Evolutionary conservation across 2,888 invertebrate genomes (phyloP).

Genomic region (Leucozona laternaria): DNA sequence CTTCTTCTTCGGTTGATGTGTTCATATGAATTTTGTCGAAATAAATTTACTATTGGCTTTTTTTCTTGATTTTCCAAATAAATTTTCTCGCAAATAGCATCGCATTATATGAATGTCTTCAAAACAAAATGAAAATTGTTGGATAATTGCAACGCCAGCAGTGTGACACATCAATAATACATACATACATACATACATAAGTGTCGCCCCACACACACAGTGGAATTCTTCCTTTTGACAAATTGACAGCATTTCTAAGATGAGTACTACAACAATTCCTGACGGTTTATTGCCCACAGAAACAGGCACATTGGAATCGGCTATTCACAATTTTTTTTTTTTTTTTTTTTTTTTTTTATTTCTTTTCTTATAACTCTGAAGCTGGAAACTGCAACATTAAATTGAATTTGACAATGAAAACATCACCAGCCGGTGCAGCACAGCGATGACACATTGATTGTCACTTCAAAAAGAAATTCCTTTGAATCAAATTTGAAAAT

Average conservation of each 20-base stretch:
- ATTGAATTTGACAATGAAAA: conserved; percentile 69
- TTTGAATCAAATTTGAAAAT: conserved; percentile 52
- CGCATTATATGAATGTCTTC: background rate
- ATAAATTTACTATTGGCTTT: background rate
- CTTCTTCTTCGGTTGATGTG: background rate
- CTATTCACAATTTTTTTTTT: background rate
- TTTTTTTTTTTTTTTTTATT: background rate
- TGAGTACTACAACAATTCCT: conserved; percentile 14
- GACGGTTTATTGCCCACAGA: conserved; percentile 33
- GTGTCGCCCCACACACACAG: background rate
- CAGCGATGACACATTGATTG: conserved; percentile 54
- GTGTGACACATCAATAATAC: conserved; percentile 20
- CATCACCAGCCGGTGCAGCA: conserved; percentile 31
- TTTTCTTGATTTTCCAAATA: background rate
- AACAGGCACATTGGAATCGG: conserved; percentile 1
- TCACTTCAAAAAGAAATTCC: conserved; percentile 44
- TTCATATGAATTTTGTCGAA: background rate
- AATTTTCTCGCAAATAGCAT: conserved; percentile 10
- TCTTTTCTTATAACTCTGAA: background rate
- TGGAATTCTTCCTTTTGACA: conserved; percentile 25
- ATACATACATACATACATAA: too few relatives aligned
- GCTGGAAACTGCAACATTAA: conserved; percentile 34
- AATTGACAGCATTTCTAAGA: conserved; percentile 24
- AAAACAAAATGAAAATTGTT: background rate
- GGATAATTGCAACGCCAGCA: background rate